These are phyloP conservation scores for Istiophorus platypterus DNA, from an alignment of 2,113 vertebrate species.

Conservation along the genomic window DNA sequence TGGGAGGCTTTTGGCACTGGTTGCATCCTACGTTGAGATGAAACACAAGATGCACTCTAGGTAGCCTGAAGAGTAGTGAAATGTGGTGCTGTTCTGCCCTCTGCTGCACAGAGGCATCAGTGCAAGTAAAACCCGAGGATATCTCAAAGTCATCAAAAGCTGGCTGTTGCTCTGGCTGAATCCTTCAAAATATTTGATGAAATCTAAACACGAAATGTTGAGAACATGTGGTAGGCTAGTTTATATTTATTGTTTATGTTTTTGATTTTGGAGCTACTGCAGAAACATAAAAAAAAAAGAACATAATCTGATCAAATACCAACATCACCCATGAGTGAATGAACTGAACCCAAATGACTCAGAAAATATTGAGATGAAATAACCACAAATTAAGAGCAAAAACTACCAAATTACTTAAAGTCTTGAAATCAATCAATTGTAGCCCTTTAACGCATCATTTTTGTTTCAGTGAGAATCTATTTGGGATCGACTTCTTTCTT, in stretches of 20 bases:
- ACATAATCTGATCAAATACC: not conserved
- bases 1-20: slow-evolving; percentile 9
- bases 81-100: slow-evolving; percentile 67
- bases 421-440: no score
- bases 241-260: not conserved
- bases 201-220: not conserved
- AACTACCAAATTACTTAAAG: no score
- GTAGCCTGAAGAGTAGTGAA: not conserved
- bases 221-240: not conserved
- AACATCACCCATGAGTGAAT: not conserved
- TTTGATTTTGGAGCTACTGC: not conserved
- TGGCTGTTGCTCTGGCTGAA: not conserved
- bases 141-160: not conserved
- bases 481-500: no score
- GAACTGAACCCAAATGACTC: not conserved
- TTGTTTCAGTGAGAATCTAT: no score
- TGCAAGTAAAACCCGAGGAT: slow-evolving; percentile 17
- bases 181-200: not conserved
- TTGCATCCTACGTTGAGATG: slow-evolving; percentile 11
- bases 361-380: not conserved
- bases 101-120: slow-evolving; percentile 59
- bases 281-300: not conserved
- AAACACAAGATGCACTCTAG: not conserved
- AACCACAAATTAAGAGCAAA: not conserved
- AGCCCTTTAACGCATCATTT: no score